Evolutionary conservation across 2,888 invertebrate genomes (phyloP).

Genomic region (Axea sp.): DNA sequence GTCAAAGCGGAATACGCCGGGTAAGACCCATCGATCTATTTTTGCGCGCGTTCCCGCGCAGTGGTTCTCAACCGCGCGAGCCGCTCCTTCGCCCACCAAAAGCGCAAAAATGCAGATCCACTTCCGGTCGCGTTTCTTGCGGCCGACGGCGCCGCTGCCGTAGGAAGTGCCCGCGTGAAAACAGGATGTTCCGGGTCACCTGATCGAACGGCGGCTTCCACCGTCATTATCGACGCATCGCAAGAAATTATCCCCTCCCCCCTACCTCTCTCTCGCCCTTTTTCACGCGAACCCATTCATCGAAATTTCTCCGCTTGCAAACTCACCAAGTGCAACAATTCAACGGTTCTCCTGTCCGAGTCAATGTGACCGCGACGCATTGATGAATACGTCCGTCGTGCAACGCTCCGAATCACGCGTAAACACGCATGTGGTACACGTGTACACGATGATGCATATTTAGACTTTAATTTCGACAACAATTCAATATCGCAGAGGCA

Average conservation of each 20-base stretch:
- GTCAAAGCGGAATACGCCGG: constrained; percentile 68
- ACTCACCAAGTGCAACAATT: no score
- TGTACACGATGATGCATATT: no score
- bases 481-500: no score
- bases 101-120: constrained; percentile 58
- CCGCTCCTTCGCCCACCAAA: constrained; percentile 13
- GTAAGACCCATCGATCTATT: constrained; percentile 70
- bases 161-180: constrained; percentile 52
- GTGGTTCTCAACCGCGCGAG: constrained; percentile 66
- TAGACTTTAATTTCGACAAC: no score
- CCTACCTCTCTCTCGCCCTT: neutral
- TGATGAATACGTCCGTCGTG: no score
- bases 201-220: constrained; percentile 34
- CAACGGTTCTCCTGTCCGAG: no score
- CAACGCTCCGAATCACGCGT: no score
- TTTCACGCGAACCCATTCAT: neutral
- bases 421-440: no score
- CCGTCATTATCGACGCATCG: constrained; percentile 31
- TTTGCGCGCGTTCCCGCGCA: constrained; percentile 66
- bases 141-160: constrained; percentile 24
- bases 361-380: no score
- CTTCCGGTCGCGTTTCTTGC: constrained; percentile 57
- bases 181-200: constrained; percentile 60
- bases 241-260: constrained; percentile 23
- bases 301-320: no score